Conservation (phyloP, 2,113 vertebrate species). For the Lates calcarifer region DNA sequence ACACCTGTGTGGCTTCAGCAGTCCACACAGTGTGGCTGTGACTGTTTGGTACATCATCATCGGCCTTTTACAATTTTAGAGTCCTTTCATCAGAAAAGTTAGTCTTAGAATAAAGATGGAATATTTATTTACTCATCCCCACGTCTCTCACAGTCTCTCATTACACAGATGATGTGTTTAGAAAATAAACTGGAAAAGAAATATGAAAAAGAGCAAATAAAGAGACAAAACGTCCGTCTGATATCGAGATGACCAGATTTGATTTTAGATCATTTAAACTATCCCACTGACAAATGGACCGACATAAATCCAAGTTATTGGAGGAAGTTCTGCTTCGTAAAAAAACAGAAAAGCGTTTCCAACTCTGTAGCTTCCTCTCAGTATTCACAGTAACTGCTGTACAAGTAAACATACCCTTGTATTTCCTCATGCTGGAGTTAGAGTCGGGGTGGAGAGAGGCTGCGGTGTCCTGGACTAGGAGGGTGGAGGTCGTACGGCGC, state of each 20-base stretch:
- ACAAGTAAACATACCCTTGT: constrained; percentile 6
- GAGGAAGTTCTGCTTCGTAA: constrained; percentile 11
- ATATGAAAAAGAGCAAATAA: too few relatives aligned
- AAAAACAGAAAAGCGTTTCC: neutral
- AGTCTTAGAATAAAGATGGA: too few relatives aligned
- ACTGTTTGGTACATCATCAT: too few relatives aligned
- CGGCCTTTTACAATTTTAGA: too few relatives aligned
- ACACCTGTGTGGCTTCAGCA: too few relatives aligned
- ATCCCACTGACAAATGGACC: neutral
- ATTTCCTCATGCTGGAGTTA: constrained; percentile 23
- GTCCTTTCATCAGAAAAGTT: too few relatives aligned
- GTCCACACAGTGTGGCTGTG: too few relatives aligned
- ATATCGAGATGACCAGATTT: neutral
- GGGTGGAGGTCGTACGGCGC: constrained; percentile 69
- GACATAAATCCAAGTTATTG: neutral
- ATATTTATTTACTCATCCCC: too few relatives aligned
- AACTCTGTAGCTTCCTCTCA: neutral
- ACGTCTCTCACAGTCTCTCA: too few relatives aligned
- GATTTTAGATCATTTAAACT: constrained; percentile 7
- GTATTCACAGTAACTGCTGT: constrained; percentile 54
- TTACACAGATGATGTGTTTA: too few relatives aligned
- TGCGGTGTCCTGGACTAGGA: constrained; percentile 61
- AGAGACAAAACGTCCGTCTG: too few relatives aligned
- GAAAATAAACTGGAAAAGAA: too few relatives aligned
- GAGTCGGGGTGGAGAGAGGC: constrained; percentile 14